Evolutionary conservation across 2,888 invertebrate species (phyloP), one percentile per base, ranked within the genome.

Genomic region (Cyclophora punctaria): DNA sequence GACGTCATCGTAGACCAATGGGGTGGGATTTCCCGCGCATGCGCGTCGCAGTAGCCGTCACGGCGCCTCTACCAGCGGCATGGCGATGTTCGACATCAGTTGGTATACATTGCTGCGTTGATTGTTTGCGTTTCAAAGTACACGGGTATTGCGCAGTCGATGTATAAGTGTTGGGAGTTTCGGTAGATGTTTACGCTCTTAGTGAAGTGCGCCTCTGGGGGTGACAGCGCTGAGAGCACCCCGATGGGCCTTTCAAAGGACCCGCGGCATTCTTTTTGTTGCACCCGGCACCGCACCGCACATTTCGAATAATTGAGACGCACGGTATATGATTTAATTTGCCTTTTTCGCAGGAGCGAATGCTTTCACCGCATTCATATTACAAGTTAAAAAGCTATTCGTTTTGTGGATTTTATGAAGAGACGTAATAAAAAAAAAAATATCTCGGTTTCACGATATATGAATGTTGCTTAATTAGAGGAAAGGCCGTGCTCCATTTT

Each of bases 1-100:
- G 87, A 88, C 87, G 87, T 88, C 87, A 88, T 76, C 78, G 64
- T 79, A 82, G 78, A 80, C 87, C 87, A 88, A 88, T 87, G 68
- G 84, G 84, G 82, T 79, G 77, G 73, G 72, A 73, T 73, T 65
- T 63, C 50, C 47, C 58, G 70, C 87, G 86, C 87, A 80, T 82
- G 87, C 87, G 87, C 73, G 79, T 56, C 66, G n/a, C 60, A 51
- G 64, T 73, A 87, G 87, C 83, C 87, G 68, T 72, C 75, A 75
- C 76, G 87, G 81, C 87, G 87, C 85, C 87, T 66, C 64, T 70
- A 72, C 70, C 66, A 60, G 63, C 69, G 65, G 60, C 55, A 53
- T 56, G 65, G 57, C 74, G 73, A 66, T 57, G 55, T 58, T 60
- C 55, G 58, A 62, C 63, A 61, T 58, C 62, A 55, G 66, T 58